Evolutionary conservation across 2,888 invertebrate species (phyloP).

Genomic region (Microctonus aethiopoides): DNA sequence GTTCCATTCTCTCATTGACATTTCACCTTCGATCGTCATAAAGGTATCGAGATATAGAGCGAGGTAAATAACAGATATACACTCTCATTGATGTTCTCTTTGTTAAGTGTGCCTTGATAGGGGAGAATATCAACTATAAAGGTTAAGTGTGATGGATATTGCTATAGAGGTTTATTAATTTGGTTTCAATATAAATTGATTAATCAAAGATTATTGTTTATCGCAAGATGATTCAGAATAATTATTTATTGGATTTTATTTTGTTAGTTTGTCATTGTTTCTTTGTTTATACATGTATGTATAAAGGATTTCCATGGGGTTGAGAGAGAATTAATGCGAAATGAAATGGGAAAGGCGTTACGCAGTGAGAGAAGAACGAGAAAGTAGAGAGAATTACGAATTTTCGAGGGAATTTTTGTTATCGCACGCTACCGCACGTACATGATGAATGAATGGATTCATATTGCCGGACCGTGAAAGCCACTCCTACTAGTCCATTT

Average conservation of each 20-base stretch:
- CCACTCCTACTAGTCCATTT: constrained; percentile 1
- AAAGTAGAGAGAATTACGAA: constrained; percentile 16
- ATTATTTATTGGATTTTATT: not conserved
- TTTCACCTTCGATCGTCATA: constrained; percentile 34
- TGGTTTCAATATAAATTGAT: not conserved
- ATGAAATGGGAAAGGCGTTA: constrained; percentile 17
- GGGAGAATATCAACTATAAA: not conserved
- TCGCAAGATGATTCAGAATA: not conserved
- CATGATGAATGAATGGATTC: constrained; percentile 32
- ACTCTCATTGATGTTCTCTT: no score
- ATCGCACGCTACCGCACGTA: constrained; percentile 18
- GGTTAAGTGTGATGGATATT: not conserved
- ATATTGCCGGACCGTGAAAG: constrained; percentile 22
- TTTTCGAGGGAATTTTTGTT: constrained; percentile 25
- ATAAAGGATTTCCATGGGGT: constrained; percentile 11
- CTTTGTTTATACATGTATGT: not conserved
- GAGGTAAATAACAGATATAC: no score
- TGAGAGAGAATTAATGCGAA: constrained; percentile 19
- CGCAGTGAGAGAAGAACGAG: not conserved
- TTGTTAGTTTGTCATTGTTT: not conserved
- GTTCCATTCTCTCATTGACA: constrained; percentile 36
- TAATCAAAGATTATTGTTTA: not conserved
- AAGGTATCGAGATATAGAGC: not conserved
- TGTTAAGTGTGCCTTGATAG: no score
- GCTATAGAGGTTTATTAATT: no score